Conservation (phyloP, 2,113 vertebrate species). For the Aspidoscelis tigris region DNA sequence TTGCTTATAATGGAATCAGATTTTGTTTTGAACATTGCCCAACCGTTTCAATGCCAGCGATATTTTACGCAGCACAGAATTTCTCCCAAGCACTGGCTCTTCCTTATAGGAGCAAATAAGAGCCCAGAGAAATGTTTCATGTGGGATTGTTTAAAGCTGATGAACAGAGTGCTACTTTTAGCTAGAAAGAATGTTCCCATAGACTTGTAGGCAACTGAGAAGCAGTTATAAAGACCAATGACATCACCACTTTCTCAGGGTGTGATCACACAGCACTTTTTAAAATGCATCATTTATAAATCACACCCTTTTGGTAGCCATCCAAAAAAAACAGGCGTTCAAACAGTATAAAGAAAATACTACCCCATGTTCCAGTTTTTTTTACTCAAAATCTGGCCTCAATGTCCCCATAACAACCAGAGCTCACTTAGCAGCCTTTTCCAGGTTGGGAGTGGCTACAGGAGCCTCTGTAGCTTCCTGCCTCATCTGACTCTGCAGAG, state of each 20-base stretch:
- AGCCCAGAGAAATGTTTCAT: conserved; percentile 68
- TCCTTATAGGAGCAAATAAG: conserved; percentile 56
- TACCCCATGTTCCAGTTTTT: no score
- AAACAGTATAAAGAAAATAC: no score
- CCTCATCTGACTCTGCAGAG: no score
- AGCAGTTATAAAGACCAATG: conserved; percentile 70
- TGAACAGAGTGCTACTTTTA: conserved; percentile 72
- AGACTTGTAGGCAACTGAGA: conserved; percentile 66
- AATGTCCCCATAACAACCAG: no score
- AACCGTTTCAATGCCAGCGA: conserved; percentile 57
- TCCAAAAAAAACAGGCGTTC: no score
- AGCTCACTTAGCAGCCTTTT: no score
- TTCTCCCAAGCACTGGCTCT: conserved; percentile 53
- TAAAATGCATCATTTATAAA: no score
- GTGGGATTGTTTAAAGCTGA: conserved; percentile 71
- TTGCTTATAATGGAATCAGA: conserved; percentile 59
- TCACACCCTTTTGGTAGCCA: no score
- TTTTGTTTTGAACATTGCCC: conserved; percentile 60
- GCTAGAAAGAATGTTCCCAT: conserved; percentile 75
- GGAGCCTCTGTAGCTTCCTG: no score
- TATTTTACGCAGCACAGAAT: conserved; percentile 56
- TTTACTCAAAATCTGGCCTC: no score
- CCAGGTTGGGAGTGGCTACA: no score
- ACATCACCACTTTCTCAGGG: conserved; percentile 71
- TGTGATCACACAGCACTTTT: no score